Percentiles rank a stretch among this genome's conserved stretches.
Evolutionary conservation across 2,113 vertebrate genomes (phyloP).

Genomic region (Nestor notabilis): DNA sequence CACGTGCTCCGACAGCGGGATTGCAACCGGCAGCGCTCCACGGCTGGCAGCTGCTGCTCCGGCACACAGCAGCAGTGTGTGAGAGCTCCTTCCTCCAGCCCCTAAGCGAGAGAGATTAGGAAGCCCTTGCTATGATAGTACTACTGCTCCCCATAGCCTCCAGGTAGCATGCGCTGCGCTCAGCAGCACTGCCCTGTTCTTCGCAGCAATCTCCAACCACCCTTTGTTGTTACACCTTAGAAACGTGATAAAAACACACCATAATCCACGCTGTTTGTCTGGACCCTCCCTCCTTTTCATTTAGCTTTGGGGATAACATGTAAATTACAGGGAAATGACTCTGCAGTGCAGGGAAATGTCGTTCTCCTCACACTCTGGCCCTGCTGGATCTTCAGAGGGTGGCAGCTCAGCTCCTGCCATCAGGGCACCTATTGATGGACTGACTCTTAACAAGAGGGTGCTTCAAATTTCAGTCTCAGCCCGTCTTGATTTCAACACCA

Average conservation of each 20-base stretch:
- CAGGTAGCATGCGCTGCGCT: neutral
- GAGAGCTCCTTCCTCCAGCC: conserved; percentile 18
- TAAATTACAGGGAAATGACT: neutral
- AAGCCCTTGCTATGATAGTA: neutral
- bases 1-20: conserved; percentile 30
- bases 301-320: neutral
- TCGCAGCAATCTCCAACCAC: neutral
- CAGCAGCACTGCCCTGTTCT: neutral
- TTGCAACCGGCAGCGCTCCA: neutral
- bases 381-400: neutral
- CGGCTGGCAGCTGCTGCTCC: conserved; percentile 41
- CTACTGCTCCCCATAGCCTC: neutral
- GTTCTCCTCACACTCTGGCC: neutral
- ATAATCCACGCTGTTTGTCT: neutral
- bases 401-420: neutral
- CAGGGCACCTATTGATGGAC: neutral
- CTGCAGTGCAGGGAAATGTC: neutral
- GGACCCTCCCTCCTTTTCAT: neutral
- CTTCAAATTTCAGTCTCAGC: neutral
- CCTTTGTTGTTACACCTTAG: neutral
- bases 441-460: neutral
- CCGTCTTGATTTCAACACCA: neutral
- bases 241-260: neutral
- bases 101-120: neutral
- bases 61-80: neutral